phyloP scores from a whole-genome alignment of 2,113 vertebrate genomes.

The Ciconia stormi region DNA sequence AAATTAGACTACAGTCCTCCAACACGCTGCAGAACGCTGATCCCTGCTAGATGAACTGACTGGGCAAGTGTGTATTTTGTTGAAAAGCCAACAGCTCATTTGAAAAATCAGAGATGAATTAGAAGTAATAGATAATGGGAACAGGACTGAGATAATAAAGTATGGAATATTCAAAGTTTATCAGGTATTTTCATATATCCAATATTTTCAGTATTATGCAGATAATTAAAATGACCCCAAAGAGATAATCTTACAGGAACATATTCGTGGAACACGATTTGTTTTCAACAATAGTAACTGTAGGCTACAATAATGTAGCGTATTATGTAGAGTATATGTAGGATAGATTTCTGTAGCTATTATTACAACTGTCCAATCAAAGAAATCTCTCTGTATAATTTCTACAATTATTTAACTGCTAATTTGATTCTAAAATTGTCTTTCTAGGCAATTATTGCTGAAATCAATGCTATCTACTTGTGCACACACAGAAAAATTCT shows the following conservation, averaged over 20 bases:
- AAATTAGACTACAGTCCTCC: neutral
- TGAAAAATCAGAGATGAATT: neutral
- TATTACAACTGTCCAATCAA: neutral
- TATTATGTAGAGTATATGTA: neutral
- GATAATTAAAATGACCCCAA: neutral
- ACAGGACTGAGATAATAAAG: neutral
- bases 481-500: neutral
- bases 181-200: neutral
- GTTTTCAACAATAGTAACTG: neutral
- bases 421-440: conserved; percentile 36
- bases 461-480: neutral
- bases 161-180: neutral
- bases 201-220: neutral
- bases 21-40: accelerated
- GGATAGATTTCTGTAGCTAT: neutral
- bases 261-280: accelerated
- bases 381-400: neutral
- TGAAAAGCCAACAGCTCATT: neutral
- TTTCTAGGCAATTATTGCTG: neutral
- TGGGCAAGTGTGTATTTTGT: neutral
- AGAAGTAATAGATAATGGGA: neutral
- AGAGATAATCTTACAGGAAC: neutral
- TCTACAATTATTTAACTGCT: conserved; percentile 10
- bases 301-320: neutral
- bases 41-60: neutral